These are phyloP conservation scores for Dynastes hyllus DNA, from an alignment of 2,888 invertebrate genomes.

Conservation along the genomic window DNA sequence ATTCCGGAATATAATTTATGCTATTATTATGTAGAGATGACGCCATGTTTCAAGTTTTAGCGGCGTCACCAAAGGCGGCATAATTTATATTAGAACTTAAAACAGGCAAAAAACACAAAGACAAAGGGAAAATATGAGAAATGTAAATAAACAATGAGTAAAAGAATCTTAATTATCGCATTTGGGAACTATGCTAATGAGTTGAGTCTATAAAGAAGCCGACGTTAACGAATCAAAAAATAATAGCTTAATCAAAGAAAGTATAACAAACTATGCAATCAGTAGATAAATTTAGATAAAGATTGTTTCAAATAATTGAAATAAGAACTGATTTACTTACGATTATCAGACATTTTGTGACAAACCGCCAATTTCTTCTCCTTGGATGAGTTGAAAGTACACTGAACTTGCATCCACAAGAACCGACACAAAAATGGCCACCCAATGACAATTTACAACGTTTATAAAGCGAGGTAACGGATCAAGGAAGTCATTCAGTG, in stretches of 20 bases:
- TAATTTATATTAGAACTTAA: conserved; percentile 6
- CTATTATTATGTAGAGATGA: no score
- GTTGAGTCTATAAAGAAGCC: neutral
- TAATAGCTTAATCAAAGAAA: conserved; percentile 22
- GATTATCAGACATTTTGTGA: conserved; percentile 49
- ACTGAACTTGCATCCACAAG: neutral
- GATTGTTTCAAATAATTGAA: conserved; percentile 23
- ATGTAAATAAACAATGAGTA: conserved; percentile 20
- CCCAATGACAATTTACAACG: neutral
- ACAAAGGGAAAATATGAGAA: conserved; percentile 2
- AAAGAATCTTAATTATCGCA: neutral
- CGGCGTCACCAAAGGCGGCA: neutral
- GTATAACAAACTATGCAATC: neutral
- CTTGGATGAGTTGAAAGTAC: neutral
- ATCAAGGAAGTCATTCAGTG: neutral
- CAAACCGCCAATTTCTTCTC: neutral
- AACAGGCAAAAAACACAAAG: neutral
- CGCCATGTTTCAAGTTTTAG: no score
- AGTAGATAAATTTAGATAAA: neutral
- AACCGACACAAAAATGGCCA: neutral
- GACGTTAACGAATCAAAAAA: conserved; percentile 6
- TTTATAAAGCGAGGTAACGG: neutral
- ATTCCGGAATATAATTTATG: neutral
- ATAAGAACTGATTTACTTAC: conserved; percentile 52
- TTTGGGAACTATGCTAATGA: no score